phyloP scores from a whole-genome alignment of 1,140 invertebrate genomes.

The Leptopilina clavipes region DNA sequence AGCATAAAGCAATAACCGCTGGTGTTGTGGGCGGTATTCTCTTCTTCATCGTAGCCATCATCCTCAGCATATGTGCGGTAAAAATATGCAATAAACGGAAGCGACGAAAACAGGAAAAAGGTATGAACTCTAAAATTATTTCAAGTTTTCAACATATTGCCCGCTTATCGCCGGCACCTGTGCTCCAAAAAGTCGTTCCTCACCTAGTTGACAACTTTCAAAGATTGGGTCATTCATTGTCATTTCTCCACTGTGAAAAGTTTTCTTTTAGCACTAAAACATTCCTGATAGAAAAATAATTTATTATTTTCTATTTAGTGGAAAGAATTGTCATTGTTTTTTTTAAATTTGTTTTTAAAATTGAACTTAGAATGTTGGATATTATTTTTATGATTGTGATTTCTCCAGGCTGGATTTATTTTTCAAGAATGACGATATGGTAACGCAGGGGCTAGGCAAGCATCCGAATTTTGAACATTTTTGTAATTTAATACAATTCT shows the following conservation, averaged over 20 bases:
- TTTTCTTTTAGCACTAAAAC: neutral
- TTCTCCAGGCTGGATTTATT: neutral
- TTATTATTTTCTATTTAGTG: no score
- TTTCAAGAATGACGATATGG: slow-evolving; percentile 50
- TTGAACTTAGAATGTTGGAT: no score
- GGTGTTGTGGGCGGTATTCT: slow-evolving; percentile 95
- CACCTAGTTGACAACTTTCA: neutral
- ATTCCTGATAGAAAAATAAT: no score
- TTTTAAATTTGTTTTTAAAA: no score
- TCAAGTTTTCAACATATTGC: slow-evolving; percentile 33
- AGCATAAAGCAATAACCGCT: slow-evolving; percentile 94
- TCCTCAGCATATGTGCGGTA: slow-evolving; percentile 95
- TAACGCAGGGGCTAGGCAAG: slow-evolving; percentile 58
- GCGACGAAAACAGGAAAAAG: slow-evolving; percentile 97
- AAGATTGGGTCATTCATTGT: slow-evolving; percentile 16
- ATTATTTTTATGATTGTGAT: no score
- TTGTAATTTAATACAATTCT: slow-evolving; percentile 63
- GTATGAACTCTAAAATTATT: slow-evolving; percentile 75
- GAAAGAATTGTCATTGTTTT: no score
- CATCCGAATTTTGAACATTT: slow-evolving; percentile 49
- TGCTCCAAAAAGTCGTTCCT: slow-evolving; percentile 52
- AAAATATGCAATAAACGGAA: slow-evolving; percentile 98
- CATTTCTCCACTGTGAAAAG: neutral
- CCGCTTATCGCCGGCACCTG: slow-evolving; percentile 54
- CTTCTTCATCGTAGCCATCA: slow-evolving; percentile 97